Conservation (phyloP, 2,888 invertebrate genomes). For the Omphaloscelis lunosa region DNA sequence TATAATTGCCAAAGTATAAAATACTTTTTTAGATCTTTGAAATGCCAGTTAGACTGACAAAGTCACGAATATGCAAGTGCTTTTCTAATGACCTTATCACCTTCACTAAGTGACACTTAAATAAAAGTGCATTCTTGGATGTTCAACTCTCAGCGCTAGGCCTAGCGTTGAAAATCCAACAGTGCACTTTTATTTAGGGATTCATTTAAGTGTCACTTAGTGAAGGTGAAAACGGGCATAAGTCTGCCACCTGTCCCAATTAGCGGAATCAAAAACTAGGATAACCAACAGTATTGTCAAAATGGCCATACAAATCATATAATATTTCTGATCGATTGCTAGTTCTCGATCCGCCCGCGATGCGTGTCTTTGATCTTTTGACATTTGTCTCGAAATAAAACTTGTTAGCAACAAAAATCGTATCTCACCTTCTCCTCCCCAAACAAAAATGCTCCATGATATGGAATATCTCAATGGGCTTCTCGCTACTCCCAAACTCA, state of each 20-base stretch:
- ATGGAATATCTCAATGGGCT: slow-evolving; percentile 99
- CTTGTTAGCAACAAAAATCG: background rate
- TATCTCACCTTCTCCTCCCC: slow-evolving; percentile 92
- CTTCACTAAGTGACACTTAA: too few species aligned
- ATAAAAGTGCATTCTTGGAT: too few species aligned
- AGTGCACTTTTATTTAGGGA: too few species aligned
- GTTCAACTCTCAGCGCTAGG: too few species aligned
- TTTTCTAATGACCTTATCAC: background rate
- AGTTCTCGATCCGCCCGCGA: background rate
- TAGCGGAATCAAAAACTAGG: background rate
- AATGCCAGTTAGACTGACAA: background rate
- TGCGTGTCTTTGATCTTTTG: background rate
- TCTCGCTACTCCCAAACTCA: slow-evolving; percentile 98
- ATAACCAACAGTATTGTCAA: background rate
- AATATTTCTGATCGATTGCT: background rate
- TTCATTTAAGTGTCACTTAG: too few species aligned
- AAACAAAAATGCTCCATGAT: slow-evolving; percentile 99
- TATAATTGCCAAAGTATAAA: background rate
- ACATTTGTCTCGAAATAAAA: background rate
- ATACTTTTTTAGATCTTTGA: background rate
- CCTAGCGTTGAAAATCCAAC: too few species aligned
- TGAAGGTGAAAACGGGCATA: too few species aligned
- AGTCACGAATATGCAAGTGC: background rate
- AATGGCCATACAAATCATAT: background rate
- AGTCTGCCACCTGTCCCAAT: background rate